These are phyloP conservation scores for Ecliptopera silaceata DNA, from an alignment of 2,888 invertebrate genomes.

Conservation along the genomic window DNA sequence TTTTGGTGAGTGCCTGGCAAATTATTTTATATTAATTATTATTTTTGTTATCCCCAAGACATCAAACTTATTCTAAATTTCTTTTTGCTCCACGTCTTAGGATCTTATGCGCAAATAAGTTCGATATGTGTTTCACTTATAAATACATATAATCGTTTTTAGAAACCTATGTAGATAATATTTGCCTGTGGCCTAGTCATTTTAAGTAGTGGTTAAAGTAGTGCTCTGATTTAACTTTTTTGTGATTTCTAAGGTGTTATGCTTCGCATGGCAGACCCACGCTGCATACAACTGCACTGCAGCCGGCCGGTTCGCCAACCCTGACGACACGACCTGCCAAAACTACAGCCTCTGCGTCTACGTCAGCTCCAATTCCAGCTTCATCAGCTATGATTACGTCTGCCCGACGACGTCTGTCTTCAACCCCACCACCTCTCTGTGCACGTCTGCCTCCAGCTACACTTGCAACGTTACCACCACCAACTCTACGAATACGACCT, in stretches of 20 bases:
- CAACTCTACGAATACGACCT: conserved; percentile 31
- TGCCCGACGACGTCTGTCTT: conserved; percentile 71
- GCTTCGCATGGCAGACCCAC: conserved; percentile 46
- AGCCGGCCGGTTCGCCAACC: conserved; percentile 61
- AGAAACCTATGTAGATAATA: no score
- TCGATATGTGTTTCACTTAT: no score
- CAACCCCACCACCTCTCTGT: conserved; percentile 55
- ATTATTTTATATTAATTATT: no score
- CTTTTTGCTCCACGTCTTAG: no score
- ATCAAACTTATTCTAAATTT: no score
- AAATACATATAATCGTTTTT: no score
- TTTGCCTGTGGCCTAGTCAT: no score
- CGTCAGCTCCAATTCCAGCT: conserved; percentile 44
- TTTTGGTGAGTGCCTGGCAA: conserved; percentile 55
- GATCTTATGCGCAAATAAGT: no score
- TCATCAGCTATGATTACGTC: conserved; percentile 61
- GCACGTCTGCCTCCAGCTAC: conserved; percentile 60
- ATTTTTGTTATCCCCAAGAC: no score
- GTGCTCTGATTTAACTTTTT: no score
- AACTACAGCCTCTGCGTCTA: conserved; percentile 69
- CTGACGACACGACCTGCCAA: conserved; percentile 64
- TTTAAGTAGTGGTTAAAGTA: no score
- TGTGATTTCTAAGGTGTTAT: conserved; percentile 39
- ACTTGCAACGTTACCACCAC: conserved; percentile 50
- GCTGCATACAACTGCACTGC: conserved; percentile 60